phyloP scores from a whole-genome alignment of 2,797 vertebrate species.

The Perodicticus potto region DNA sequence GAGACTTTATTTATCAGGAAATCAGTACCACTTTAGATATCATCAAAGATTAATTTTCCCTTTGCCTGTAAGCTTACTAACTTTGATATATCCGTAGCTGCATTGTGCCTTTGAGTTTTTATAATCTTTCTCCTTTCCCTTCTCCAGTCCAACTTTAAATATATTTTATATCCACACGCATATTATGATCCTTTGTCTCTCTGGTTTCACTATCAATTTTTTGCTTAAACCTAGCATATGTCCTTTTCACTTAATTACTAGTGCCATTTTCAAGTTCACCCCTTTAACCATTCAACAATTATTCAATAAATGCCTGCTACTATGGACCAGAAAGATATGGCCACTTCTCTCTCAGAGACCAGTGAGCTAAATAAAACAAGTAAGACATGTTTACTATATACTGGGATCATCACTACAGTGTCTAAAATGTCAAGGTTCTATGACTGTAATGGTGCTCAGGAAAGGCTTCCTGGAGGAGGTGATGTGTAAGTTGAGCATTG shows the following conservation, averaged over 20 bases:
- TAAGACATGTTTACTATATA: not conserved
- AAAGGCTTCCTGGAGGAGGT: not conserved
- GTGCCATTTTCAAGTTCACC: slow-evolving; percentile 6
- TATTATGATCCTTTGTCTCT: not conserved
- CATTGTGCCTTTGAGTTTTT: not conserved
- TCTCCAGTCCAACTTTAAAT: not conserved
- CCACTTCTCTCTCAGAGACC: not conserved
- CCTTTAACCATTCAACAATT: not conserved
- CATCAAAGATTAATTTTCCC: slow-evolving; percentile 44
- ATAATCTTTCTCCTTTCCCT: not conserved
- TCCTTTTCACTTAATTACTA: slow-evolving; percentile 14
- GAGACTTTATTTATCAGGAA: slow-evolving; percentile 61
- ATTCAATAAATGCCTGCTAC: not conserved
- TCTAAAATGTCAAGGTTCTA: not conserved
- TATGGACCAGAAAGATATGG: not conserved
- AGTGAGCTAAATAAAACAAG: not conserved
- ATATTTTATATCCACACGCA: not conserved
- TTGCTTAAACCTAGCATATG: not conserved
- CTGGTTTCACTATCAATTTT: not conserved
- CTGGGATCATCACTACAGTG: not conserved
- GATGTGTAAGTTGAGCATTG: not conserved
- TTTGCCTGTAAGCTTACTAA: not conserved
- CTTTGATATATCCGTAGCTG: not conserved
- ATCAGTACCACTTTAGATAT: slow-evolving; percentile 31
- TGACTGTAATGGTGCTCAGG: not conserved